Base-by-base conservation (phyloP, 23 tunicate genomes). In the Halocynthia aurantium region DNA sequence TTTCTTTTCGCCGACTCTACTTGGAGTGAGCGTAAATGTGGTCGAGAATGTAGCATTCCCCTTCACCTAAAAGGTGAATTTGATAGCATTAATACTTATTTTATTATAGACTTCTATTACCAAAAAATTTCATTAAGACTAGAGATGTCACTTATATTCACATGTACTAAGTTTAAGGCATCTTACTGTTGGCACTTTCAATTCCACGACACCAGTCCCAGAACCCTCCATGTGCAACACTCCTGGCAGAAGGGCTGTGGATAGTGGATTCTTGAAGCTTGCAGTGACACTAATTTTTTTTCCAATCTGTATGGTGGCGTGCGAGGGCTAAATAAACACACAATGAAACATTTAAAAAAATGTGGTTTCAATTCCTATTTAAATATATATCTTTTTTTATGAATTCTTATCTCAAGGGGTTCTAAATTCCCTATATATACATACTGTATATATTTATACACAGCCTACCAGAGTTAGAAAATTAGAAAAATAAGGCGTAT, bases 161-260 rank as follows among this genome's bases (percentile, higher is more conserved):
- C 13, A 57, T 10, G 13, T 11, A 12, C 13, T 13, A 57, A 57
- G 13, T 11, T 11, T 11, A 13, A 57, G 13, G n/a, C n/a, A 15
- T 53, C 88, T 67, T 57, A 91, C 97, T 58, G 68, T 70, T 10
- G 57, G 57, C n/a, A 85, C 90, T 15, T 57, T 9, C 11, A 62
- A 69, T 21, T 54, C 71, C 58, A 81, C 60, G 13, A 75, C 87
- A 13, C 87, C 97, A 8, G 81, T 50, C 8, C 99, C 99, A 49
- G 99, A 86, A 12, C 99, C 99, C 61, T 94, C 99, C 52, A 89
- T 17, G 22, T 77, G 72, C 77, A 94, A 73, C 22, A 63, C 84
- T 15, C 94, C 84, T 2, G 75, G 69, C n/a, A 62, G 68, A 11
- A 94, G 76, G 8, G 84, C 68, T 72, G 81, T 75, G n/a, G 91